These are phyloP conservation scores for Dromius quadrimaculatus DNA, from an alignment of 2,888 invertebrate species.

Conservation along the genomic window DNA sequence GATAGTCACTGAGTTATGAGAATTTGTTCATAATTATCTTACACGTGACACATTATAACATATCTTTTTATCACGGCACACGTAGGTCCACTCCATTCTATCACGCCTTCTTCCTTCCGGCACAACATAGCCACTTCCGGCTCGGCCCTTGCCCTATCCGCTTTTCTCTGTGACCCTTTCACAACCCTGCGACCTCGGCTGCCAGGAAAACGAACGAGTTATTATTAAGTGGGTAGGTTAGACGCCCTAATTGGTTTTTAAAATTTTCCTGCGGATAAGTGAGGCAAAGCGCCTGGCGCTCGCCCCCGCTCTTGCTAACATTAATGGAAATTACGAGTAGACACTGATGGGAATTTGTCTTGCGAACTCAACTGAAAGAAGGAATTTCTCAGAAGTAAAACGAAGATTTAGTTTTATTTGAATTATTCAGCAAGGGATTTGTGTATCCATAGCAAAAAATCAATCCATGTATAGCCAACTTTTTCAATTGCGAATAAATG, in stretches of 20 bases:
- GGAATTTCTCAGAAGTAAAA: slow-evolving; percentile 8
- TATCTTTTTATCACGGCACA: background rate
- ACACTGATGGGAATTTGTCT: slow-evolving; percentile 30
- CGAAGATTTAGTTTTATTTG: slow-evolving; percentile 17
- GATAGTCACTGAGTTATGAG: too few species aligned
- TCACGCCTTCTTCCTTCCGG: slow-evolving; percentile 61
- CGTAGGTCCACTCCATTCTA: background rate
- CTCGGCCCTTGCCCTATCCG: slow-evolving; percentile 37
- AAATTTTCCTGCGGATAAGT: slow-evolving; percentile 37
- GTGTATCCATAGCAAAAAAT: background rate
- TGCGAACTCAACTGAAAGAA: slow-evolving; percentile 12
- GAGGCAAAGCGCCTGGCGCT: background rate
- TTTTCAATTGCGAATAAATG: too few species aligned
- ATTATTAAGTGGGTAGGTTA: slow-evolving; percentile 45
- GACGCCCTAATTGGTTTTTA: slow-evolving; percentile 49
- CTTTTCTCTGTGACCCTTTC: slow-evolving; percentile 6
- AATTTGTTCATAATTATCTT: too few species aligned
- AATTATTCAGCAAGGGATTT: slow-evolving; percentile 12
- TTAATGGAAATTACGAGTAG: slow-evolving; percentile 50
- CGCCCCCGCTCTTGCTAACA: slow-evolving; percentile 7
- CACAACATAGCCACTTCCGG: slow-evolving; percentile 63
- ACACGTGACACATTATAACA: background rate
- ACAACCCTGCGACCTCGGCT: slow-evolving; percentile 15
- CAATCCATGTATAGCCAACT: too few species aligned
- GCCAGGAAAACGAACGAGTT: slow-evolving; percentile 45